Percentiles rank a stretch among this genome's conserved stretches.
Evolutionary conservation across 2,888 invertebrate genomes (phyloP).

Genomic region (Helobdella robusta): DNA sequence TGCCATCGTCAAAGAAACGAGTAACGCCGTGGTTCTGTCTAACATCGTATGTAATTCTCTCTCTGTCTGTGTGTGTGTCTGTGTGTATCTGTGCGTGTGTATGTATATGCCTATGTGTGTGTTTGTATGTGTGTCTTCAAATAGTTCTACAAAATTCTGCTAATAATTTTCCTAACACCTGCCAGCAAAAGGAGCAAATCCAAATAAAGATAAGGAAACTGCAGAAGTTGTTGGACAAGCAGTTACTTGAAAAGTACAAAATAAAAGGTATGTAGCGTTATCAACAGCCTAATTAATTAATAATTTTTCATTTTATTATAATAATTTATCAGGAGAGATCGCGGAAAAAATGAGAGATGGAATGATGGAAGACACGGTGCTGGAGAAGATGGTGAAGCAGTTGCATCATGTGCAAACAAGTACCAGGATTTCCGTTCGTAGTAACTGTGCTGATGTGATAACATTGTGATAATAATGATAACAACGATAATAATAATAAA

Average conservation of each 20-base stretch:
- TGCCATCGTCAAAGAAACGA: neutral
- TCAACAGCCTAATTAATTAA: too few relatives aligned
- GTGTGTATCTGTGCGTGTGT: too few relatives aligned
- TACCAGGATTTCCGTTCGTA: neutral
- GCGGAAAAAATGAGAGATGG: conserved; percentile 7
- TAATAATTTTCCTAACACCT: neutral
- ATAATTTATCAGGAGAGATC: too few relatives aligned
- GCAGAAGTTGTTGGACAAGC: conserved; percentile 12
- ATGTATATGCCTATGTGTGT: too few relatives aligned
- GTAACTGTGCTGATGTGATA: too few relatives aligned
- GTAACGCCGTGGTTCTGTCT: neutral
- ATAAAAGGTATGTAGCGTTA: too few relatives aligned
- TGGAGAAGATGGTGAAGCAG: conserved; percentile 15
- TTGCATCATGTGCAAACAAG: neutral
- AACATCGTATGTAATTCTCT: neutral
- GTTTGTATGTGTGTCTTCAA: too few relatives aligned
- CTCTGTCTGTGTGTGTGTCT: too few relatives aligned
- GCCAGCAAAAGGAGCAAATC: conserved; percentile 16
- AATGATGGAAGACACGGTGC: neutral
- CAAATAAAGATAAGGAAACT: conserved; percentile 1
- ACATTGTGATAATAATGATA: neutral
- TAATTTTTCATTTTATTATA: too few relatives aligned
- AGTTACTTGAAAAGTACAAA: conserved; percentile 5
- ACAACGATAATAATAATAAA: neutral
- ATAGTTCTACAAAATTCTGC: too few relatives aligned